phyloP scores from a whole-genome alignment of 1,140 invertebrate genomes.

The Trachymyrmex cornetzi region DNA sequence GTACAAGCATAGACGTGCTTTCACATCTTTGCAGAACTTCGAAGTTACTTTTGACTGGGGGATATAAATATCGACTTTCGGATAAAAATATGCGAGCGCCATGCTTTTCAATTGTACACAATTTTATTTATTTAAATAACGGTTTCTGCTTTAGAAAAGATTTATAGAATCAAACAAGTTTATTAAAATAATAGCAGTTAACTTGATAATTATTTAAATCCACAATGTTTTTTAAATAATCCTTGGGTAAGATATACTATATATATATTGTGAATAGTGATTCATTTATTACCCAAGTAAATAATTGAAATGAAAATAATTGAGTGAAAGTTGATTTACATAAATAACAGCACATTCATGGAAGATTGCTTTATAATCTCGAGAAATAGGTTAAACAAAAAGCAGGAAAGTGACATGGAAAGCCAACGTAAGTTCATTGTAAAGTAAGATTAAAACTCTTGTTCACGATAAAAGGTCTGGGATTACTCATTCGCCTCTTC shows the following conservation, averaged over 20 bases:
- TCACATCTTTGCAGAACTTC: slow-evolving; percentile 33
- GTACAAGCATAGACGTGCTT: slow-evolving; percentile 18
- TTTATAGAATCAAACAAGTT: not conserved
- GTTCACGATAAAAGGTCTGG: not conserved
- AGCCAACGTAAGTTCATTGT: not conserved
- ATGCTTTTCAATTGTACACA: not conserved
- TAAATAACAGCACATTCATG: not conserved
- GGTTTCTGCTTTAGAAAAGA: not conserved
- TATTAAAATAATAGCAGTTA: not conserved
- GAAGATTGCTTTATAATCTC: not conserved
- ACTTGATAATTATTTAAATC: not conserved
- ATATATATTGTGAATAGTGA: not conserved
- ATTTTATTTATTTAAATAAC: slow-evolving; percentile 40
- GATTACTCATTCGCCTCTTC: slow-evolving; percentile 3
- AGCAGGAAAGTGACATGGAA: not conserved
- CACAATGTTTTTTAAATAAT: not conserved
- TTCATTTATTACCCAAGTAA: not conserved
- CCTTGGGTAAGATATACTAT: not conserved
- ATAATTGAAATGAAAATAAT: not conserved
- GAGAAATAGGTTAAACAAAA: not conserved
- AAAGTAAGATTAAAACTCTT: not conserved
- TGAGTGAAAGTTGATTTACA: not conserved
- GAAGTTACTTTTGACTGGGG: slow-evolving; percentile 6
- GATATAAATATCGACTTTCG: slow-evolving; percentile 46
- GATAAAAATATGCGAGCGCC: slow-evolving; percentile 25